These are phyloP conservation scores for Thaumatotibia leucotreta DNA, from an alignment of 1,140 invertebrate genomes.

Conservation along the genomic window DNA sequence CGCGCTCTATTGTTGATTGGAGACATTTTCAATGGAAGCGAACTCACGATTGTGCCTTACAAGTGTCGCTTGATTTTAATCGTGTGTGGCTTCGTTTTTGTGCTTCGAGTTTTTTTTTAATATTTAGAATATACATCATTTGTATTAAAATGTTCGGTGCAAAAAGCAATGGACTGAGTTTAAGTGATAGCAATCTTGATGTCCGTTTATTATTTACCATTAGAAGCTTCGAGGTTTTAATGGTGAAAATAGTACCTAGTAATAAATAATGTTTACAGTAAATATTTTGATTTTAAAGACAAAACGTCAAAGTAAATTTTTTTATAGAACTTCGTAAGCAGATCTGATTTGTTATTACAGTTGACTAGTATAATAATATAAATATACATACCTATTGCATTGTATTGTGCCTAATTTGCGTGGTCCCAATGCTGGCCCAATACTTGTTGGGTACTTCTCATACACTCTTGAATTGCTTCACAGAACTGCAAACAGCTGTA, in stretches of 20 bases:
- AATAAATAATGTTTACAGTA: too few relatives aligned
- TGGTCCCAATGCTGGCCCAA: too few relatives aligned
- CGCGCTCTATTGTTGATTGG: constrained; percentile 70
- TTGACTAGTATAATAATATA: too few relatives aligned
- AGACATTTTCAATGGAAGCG: constrained; percentile 51
- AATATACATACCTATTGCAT: too few relatives aligned
- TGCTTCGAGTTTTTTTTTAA: constrained; percentile 37
- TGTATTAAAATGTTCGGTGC: constrained; percentile 27
- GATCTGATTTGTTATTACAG: too few relatives aligned
- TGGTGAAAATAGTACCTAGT: not conserved
- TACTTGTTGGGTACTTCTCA: too few relatives aligned
- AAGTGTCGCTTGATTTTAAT: constrained; percentile 10
- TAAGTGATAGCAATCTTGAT: not conserved
- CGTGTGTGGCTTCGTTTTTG: constrained; percentile 15
- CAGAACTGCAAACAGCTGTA: too few relatives aligned
- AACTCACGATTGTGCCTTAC: constrained; percentile 4
- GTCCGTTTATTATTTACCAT: not conserved
- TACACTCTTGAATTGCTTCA: too few relatives aligned
- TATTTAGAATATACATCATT: constrained; percentile 48
- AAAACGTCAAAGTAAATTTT: too few relatives aligned
- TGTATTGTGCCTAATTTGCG: too few relatives aligned
- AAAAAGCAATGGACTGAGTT: not conserved
- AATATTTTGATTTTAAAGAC: too few relatives aligned
- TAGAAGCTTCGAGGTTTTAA: not conserved
- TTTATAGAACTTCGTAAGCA: too few relatives aligned